Base-by-base conservation (phyloP, 2,113 vertebrate genomes). In the Thoracochromis brauschi region DNA sequence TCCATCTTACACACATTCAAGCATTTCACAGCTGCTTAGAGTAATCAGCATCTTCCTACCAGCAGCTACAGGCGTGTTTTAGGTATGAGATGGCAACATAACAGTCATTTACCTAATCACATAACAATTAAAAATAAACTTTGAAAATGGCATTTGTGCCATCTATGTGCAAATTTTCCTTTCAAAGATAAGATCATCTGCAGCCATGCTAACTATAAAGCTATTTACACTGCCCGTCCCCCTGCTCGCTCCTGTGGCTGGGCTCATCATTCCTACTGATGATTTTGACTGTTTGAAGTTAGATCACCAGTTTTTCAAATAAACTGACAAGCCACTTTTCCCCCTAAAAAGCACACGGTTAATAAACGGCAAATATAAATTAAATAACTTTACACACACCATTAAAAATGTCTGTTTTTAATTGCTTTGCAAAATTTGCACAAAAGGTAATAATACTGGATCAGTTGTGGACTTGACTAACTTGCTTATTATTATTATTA, bases 271-370 rank as follows among this genome's bases (percentile, higher is more conserved):
- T 75, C 71, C 14, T 45, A 47, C 71, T 49, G 13, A 45, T 14
- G n/a, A 45, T 26, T 73, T 2, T 24, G 0, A 73, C 5, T 10
- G 5, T 16, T 45, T 73, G 38, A 26, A 16, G 68, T 26, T 1
- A 26, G n/a, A 71, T 42, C 24, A 26, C 8, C 68, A 45, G 38
- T 45, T 45, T 45, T 73, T 73, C 38, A 6, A 71, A 26, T 45
- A 42, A 73, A 73, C 21, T 7, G 38, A 24, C 38, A 10, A 0
- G 8, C 0, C 21, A 16, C 40, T 1, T 14, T 5, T 0, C 0
- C 1, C 3, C 40, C 65, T 26, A 73, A 45, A 26, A 26, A 26
- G 6, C 68, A 73, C 35, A 42, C 5, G 0, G 19, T 26, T 73
- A 42, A 42, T 71, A 71, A 42, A 71, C 13, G 0, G 38, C 8